Evolutionary conservation across 2,888 invertebrate species (phyloP), one percentile per base, ranked within the genome.

Genomic region (Cybosia mesomella): DNA sequence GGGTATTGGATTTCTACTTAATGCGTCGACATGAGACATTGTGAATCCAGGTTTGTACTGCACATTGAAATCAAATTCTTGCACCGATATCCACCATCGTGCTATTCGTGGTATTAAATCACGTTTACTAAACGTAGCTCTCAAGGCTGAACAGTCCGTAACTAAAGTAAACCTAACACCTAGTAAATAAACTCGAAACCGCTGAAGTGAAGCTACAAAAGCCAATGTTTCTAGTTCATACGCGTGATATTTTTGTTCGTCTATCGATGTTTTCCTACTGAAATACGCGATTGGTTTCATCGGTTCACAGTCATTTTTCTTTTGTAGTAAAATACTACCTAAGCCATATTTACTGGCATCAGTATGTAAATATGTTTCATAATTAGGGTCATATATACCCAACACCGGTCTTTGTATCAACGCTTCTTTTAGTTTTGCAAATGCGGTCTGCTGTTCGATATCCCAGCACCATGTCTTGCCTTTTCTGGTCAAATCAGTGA

Each of bases 181-280:
- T 15, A 79, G 36, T 0, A 80, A 24, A 39, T 75, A 80, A 1
- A 73, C 71, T 5, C 76, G 36, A 58, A 77, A 77, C 18, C 71
- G 77, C 66, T 4, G 62, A 54, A 0, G 78, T n/a, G n/a, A n/a
- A n/a, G n/a, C n/a, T n/a, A n/a, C 65, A 2, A 81, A 72, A 0
- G 78, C 79, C 10, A 81, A 53, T 0, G 79, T 75, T 57, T 81
- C 79, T 4, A 82, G 55, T 49, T 81, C 80, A 39, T 71, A 81
- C 0, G 77, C 64, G 43, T 78, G 77, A 43, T 74, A 73, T 21
- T 75, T 67, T 4, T n/a, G 60, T 64, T 81, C 80, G 18, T 77
- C 76, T 0, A 70, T 68, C 10, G 77, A 63, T 0, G 74, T 81
- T 61, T 78, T 67, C 0, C 75, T 49, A 32, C 77, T 80, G 34